A percentile compares a stretch with the other conserved stretches of the same genome.
These are phyloP conservation scores for Leptosomus discolor DNA, from an alignment of 2,113 vertebrate genomes.

Conservation along the genomic window DNA sequence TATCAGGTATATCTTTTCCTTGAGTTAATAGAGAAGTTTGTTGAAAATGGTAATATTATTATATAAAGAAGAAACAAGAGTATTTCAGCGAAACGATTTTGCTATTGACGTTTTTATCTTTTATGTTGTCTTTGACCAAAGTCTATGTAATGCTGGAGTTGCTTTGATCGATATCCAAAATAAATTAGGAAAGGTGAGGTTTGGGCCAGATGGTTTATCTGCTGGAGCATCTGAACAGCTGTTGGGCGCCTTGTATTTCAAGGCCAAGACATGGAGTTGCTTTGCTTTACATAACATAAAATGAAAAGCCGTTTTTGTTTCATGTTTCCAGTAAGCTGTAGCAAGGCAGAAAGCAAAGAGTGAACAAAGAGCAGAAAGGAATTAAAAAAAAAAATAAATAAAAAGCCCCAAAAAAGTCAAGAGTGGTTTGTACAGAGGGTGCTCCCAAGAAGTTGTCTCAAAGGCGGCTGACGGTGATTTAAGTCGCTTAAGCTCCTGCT, in stretches of 20 bases:
- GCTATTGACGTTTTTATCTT: not conserved
- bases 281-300: conserved; percentile 24
- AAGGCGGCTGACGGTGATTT: not conserved
- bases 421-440: not conserved
- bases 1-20: not conserved
- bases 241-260: not conserved
- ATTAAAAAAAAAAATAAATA: not conserved
- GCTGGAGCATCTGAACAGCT: conserved; percentile 47
- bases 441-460: not conserved
- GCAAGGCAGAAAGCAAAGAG: not conserved
- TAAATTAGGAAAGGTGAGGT: conserved; percentile 11
- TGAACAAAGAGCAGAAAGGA: not conserved
- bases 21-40: not conserved
- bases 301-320: conserved; percentile 32
- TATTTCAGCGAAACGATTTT: not conserved
- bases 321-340: conserved; percentile 4
- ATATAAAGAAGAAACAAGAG: not conserved
- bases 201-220: conserved; percentile 53
- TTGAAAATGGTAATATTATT: not conserved
- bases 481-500: not conserved
- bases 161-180: conserved; percentile 53
- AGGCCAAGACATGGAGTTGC: not conserved
- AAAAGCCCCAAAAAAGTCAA: not conserved
- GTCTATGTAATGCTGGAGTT: not conserved
- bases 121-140: not conserved